Percentiles rank a stretch among this genome's conserved stretches.
These are phyloP conservation scores for Setipinna tenuifilis DNA, from an alignment of 2,797 vertebrate genomes.

Conservation along the genomic window DNA sequence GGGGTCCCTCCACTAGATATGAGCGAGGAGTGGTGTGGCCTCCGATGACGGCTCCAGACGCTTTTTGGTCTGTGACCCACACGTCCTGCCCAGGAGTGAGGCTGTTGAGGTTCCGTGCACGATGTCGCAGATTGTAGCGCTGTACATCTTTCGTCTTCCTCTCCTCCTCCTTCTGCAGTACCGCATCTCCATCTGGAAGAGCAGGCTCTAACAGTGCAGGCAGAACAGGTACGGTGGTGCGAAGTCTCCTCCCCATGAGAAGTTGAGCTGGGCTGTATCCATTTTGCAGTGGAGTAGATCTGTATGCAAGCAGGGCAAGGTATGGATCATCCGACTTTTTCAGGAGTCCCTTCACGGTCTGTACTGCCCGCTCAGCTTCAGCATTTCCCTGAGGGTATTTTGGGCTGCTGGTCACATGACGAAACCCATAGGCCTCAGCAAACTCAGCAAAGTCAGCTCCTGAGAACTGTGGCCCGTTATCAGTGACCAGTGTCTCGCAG, in stretches of 20 bases:
- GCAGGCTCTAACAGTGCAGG: neutral
- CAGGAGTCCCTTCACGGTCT: neutral
- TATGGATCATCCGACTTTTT: no score
- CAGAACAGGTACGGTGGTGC: slow-evolving; percentile 25
- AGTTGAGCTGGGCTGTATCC: slow-evolving; percentile 9
- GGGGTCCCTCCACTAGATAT: slow-evolving; percentile 10
- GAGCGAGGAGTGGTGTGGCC: neutral
- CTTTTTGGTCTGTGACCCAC: slow-evolving; percentile 26
- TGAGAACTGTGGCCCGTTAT: neutral
- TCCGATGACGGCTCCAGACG: neutral
- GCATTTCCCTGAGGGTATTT: neutral
- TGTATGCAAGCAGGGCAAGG: no score
- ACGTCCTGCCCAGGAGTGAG: slow-evolving; percentile 23
- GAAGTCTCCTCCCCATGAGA: slow-evolving; percentile 5
- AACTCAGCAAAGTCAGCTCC: neutral
- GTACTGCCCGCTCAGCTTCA: neutral
- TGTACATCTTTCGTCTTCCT: neutral
- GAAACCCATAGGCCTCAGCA: neutral
- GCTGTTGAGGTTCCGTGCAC: slow-evolving; percentile 10
- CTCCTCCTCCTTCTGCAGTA: neutral
- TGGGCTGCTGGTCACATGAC: neutral
- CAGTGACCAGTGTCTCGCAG: neutral
- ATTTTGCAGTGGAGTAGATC: neutral
- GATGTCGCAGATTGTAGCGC: slow-evolving; percentile 6
- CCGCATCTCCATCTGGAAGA: neutral